Evolutionary conservation across 2,888 invertebrate species (phyloP), one percentile per base, ranked within the genome.

Genomic region (Hypena proboscidalis): DNA sequence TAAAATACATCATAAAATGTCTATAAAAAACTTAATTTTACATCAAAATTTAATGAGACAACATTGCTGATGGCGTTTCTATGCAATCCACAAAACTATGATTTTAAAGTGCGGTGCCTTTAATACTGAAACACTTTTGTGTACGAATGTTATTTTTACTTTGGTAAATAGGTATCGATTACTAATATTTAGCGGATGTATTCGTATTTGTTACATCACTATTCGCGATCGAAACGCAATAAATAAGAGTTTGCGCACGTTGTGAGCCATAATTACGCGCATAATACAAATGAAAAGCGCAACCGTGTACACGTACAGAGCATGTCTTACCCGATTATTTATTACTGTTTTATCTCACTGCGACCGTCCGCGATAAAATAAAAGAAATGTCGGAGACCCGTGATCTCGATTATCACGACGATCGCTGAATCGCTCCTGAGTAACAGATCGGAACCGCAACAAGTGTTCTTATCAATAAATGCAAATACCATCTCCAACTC

Each of bases 381-480:
- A 87, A 87, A 88, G 84, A 88, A 88, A 85, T 83, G 83, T 85
- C 88, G 81, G 80, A 67, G 67, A 66, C 73, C 81, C 79, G 79
- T 81, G 85, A 85, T 88, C 85, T 84, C 81, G 87, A 86, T 88
- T 88, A 89, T 87, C 88, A 78, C 77, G 71, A 77, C 81, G 79
- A 86, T 86, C 87, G 80, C 77, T 80, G 83, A 77, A 80, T 80
- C 79, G 77, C 77, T 75, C 61, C 77, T 60, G 66, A 65, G 70
- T 67, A 70, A 67, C 69, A 67, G 52, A 62, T 58, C 59, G 56
- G 50, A 59, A 54, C 56, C 50, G 51, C 52, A 32, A 51, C 14
- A 38, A 36, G 17, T 47, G 47, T 41, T 33, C 17, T 9, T 41
- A 59, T 45, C 48, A 30, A 43, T 34, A 20, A 46, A 38, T 34